Conservation (phyloP, 1,140 invertebrate species). For the Zaprionus taronus region DNA sequence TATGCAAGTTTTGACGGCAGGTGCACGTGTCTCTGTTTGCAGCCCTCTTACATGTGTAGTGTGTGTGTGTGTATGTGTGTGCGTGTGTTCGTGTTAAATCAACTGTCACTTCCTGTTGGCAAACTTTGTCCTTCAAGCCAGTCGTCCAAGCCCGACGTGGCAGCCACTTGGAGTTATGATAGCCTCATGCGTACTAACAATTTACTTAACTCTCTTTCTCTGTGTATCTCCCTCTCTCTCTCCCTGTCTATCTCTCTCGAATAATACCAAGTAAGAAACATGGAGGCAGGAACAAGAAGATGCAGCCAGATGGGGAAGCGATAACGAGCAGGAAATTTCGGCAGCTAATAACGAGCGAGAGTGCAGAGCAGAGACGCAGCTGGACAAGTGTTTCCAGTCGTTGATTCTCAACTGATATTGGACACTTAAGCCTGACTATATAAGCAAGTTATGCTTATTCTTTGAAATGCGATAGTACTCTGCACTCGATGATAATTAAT, state of each 20-base stretch:
- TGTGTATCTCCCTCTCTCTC: too few relatives aligned
- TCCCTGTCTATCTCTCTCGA: background rate
- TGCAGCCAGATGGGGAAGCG: constrained; percentile 1
- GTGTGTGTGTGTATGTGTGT: constrained; percentile 15
- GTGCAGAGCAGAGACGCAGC: background rate
- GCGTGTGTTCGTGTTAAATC: constrained; percentile 69
- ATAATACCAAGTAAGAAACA: constrained; percentile 12
- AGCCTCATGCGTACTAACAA: constrained; percentile 72
- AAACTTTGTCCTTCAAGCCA: constrained; percentile 69
- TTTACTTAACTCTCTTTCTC: constrained; percentile 55
- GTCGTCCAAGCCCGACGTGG: constrained; percentile 28
- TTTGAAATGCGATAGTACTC: background rate
- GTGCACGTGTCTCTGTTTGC: constrained; percentile 61
- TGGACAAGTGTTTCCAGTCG: background rate
- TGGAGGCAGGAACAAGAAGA: background rate
- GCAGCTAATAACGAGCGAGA: constrained; percentile 5
- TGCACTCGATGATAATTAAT: background rate
- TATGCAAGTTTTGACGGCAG: constrained; percentile 81
- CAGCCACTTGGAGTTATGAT: constrained; percentile 69
- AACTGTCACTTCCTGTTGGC: constrained; percentile 79
- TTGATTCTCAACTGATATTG: background rate
- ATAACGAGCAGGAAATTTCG: constrained; percentile 22
- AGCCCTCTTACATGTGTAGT: constrained; percentile 13
- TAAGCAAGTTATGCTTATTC: background rate
- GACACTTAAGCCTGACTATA: background rate